A percentile compares a stretch with the other conserved stretches of the same genome.
phyloP scores from a whole-genome alignment of 2,888 invertebrate genomes.

The Parapristionchus giblindavisi region DNA sequence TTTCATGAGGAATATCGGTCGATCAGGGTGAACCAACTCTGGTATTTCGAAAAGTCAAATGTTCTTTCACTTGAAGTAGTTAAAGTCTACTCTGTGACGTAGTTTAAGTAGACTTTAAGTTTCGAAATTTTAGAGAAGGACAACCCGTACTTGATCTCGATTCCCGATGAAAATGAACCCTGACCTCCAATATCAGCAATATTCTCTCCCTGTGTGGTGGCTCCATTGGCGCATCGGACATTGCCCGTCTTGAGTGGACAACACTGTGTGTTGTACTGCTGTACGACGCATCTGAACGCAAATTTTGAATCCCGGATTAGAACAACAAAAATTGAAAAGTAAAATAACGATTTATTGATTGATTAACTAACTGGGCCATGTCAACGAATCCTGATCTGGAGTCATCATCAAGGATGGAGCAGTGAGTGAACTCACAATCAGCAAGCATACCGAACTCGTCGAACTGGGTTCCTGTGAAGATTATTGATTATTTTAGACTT shows the following conservation, averaged over 20 bases:
- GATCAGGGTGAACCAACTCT: too few relatives aligned
- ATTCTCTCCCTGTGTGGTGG: conserved; percentile 65
- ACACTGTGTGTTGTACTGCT: conserved; percentile 53
- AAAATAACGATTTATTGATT: neutral
- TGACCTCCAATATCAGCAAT: conserved; percentile 63
- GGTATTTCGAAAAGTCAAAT: too few relatives aligned
- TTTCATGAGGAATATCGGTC: too few relatives aligned
- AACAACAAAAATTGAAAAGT: too few relatives aligned
- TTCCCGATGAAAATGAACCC: too few relatives aligned
- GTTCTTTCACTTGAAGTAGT: too few relatives aligned
- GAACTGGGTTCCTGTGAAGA: conserved; percentile 59
- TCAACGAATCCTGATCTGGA: conserved; percentile 60
- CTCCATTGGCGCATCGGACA: conserved; percentile 65
- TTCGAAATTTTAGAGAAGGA: too few relatives aligned
- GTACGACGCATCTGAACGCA: conserved; percentile 44
- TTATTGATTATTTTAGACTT: neutral
- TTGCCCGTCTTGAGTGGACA: conserved; percentile 64
- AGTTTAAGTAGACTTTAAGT: too few relatives aligned
- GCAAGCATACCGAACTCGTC: conserved; percentile 58
- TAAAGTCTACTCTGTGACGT: too few relatives aligned
- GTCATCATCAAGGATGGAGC: conserved; percentile 50
- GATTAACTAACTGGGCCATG: conserved; percentile 57
- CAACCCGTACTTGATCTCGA: too few relatives aligned
- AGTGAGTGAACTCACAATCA: conserved; percentile 50
- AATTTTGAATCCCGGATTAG: too few relatives aligned